A percentile compares a stretch with the other conserved stretches of the same genome.
Evolutionary conservation across 92 coral and sea anemone species (phyloP).

Genomic region (Parazoanthus atlanticus): DNA sequence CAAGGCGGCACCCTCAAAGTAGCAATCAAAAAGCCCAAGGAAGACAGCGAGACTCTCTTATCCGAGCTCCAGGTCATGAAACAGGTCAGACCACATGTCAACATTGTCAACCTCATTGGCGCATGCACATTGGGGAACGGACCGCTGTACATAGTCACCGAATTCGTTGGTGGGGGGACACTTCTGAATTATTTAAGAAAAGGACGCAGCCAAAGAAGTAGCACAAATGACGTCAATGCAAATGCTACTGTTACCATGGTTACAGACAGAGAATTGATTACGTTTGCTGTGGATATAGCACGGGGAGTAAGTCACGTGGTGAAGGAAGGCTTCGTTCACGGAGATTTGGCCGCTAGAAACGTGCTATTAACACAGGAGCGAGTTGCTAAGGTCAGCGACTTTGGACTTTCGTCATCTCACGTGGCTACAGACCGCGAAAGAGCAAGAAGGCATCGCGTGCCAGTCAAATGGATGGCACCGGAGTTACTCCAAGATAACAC

Average conservation of each 20-base stretch:
- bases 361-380: conserved; percentile 2
- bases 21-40: conserved; percentile 23
- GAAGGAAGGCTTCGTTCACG: conserved; percentile 6
- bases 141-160: conserved; percentile 39
- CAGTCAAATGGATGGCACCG: conserved; percentile 28
- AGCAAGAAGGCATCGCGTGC: neutral
- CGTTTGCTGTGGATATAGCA: conserved; percentile 11
- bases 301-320: conserved; percentile 12
- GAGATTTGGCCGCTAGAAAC: conserved; percentile 29
- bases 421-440: neutral
- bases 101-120: conserved; percentile 23
- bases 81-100: conserved; percentile 1
- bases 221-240: neutral
- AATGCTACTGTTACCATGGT: neutral
- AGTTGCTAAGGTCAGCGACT: conserved; percentile 26
- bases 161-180: conserved; percentile 17
- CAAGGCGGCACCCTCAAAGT: neutral
- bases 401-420: conserved; percentile 14
- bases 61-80: conserved; percentile 15
- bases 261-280: conserved; percentile 8
- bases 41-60: conserved; percentile 10
- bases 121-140: conserved; percentile 2
- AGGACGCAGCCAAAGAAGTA: neutral
- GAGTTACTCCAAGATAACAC: neutral
- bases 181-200: conserved; percentile 6